Percentiles rank a stretch among this genome's conserved stretches.
phyloP scores from a whole-genome alignment of 2,113 vertebrate genomes.

The Tretioscincus oriximinensis region DNA sequence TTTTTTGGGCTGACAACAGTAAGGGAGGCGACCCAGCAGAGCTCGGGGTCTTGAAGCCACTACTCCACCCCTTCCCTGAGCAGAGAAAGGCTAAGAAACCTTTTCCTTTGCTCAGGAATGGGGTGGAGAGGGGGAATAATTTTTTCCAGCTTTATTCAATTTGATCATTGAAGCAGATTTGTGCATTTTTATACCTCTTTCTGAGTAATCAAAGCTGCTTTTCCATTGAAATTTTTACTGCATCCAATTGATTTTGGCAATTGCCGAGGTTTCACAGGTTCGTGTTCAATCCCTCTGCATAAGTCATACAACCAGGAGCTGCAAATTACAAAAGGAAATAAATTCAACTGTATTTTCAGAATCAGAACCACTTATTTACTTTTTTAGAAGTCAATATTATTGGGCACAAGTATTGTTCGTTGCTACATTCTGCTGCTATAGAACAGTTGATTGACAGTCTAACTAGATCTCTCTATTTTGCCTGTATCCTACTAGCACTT shows the following conservation, averaged over 20 bases:
- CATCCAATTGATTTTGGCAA: conserved; percentile 93
- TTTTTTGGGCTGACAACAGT: too few species aligned
- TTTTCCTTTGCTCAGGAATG: too few species aligned
- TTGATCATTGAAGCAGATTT: too few species aligned
- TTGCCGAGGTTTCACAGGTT: conserved; percentile 90
- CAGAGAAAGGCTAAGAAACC: too few species aligned
- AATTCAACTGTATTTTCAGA: background rate
- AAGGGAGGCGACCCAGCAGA: too few species aligned
- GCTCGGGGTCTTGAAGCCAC: too few species aligned
- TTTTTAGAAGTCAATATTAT: background rate
- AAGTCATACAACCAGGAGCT: conserved; percentile 91
- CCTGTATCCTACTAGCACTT: too few species aligned
- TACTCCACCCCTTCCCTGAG: too few species aligned
- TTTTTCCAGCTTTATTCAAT: too few species aligned
- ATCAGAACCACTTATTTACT: background rate
- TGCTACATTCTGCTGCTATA: background rate
- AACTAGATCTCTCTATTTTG: too few species aligned
- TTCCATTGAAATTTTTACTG: conserved; percentile 94
- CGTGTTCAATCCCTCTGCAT: conserved; percentile 93
- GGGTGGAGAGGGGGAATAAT: too few species aligned
- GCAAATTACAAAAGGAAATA: conserved; percentile 48
- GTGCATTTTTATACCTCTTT: conserved; percentile 76
- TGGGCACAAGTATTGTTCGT: background rate
- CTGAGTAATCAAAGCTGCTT: conserved; percentile 79
- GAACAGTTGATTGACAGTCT: background rate